Conservation (phyloP, 2,113 vertebrate genomes). For the Hoplias malabaricus region DNA sequence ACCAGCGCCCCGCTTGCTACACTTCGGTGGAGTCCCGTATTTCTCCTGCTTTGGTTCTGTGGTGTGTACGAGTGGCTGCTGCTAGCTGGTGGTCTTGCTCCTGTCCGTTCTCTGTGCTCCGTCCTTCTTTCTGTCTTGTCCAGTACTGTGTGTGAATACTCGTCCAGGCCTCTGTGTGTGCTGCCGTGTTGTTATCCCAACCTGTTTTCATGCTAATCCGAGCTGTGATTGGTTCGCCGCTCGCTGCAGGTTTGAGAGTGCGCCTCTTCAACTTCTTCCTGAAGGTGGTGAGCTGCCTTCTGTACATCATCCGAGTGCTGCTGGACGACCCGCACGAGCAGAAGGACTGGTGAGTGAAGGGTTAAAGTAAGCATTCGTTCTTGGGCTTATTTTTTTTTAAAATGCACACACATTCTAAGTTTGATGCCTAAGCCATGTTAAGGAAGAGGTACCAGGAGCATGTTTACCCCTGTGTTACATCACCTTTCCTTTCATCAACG, state of each 20-base stretch:
- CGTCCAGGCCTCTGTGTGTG: not conserved
- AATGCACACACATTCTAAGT: too few relatives aligned
- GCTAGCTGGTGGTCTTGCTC: not conserved
- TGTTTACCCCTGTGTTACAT: too few relatives aligned
- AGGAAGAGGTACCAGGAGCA: too few relatives aligned
- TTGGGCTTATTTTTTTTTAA: too few relatives aligned
- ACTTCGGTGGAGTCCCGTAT: constrained; percentile 22
- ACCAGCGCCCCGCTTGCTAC: too few relatives aligned
- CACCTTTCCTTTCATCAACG: too few relatives aligned
- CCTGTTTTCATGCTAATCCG: not conserved
- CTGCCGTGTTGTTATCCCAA: not conserved
- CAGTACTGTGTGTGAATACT: constrained; percentile 19
- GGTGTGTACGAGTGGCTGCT: constrained; percentile 32
- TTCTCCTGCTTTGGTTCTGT: constrained; percentile 22
- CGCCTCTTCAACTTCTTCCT: constrained; percentile 83
- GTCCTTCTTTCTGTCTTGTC: constrained; percentile 42
- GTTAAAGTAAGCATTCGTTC: too few relatives aligned
- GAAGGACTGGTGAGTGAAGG: constrained; percentile 72
- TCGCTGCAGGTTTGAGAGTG: constrained; percentile 76
- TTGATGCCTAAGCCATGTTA: too few relatives aligned
- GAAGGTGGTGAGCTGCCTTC: constrained; percentile 82
- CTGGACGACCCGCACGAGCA: constrained; percentile 76
- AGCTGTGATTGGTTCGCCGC: not conserved
- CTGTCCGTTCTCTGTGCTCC: too few relatives aligned
- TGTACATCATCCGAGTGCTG: constrained; percentile 82